These are phyloP conservation scores for Melanocharis versteri DNA, from an alignment of 2,113 vertebrate genomes.

Conservation along the genomic window DNA sequence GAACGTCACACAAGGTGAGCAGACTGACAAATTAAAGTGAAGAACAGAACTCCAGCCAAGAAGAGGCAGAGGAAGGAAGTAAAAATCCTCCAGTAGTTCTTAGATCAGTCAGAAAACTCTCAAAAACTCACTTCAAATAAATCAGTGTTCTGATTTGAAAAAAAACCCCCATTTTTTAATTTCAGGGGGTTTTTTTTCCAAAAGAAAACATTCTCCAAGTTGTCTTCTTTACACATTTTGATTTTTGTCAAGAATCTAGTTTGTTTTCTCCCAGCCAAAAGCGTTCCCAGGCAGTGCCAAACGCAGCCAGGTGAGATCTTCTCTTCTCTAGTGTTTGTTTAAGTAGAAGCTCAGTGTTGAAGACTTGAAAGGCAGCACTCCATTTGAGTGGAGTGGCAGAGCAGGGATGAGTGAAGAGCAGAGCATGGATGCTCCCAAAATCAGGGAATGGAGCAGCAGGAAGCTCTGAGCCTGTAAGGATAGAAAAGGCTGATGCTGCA, in stretches of 20 bases:
- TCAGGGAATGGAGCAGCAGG: background rate
- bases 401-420: background rate
- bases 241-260: background rate
- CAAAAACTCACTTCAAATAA: background rate
- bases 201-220: background rate
- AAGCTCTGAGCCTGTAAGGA: background rate
- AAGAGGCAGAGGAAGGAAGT: background rate
- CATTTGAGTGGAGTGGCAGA: rapidly evolving
- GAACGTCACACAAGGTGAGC: background rate
- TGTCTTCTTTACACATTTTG: background rate
- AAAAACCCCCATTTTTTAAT: background rate
- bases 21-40: background rate
- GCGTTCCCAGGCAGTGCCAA: background rate
- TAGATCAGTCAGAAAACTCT: background rate
- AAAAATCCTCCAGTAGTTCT: background rate
- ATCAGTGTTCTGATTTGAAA: background rate
- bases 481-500: background rate
- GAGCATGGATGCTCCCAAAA: background rate
- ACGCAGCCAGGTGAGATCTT: background rate
- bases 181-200: background rate
- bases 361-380: background rate
- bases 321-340: background rate
- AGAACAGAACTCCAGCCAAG: background rate
- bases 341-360: background rate
- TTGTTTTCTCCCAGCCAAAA: background rate